These are phyloP conservation scores for Hirtodrosophila cameraria DNA, from an alignment of 2,888 invertebrate genomes.

Conservation along the genomic window DNA sequence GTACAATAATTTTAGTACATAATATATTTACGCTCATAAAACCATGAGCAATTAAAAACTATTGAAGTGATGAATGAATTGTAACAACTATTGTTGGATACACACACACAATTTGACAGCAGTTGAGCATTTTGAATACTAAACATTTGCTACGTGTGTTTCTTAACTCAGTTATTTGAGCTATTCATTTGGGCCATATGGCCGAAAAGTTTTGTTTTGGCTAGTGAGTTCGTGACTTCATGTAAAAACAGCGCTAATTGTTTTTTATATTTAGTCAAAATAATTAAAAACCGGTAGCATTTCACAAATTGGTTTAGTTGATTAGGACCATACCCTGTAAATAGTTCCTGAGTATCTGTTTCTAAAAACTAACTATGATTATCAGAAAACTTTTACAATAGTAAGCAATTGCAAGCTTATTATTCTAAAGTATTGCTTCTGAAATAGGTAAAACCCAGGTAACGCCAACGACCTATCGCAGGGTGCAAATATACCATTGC, in stretches of 20 bases:
- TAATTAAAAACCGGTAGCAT: constrained; percentile 12
- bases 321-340: constrained; percentile 5
- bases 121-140: constrained; percentile 36
- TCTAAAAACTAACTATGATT: no score
- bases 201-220: constrained; percentile 28
- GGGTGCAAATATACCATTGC: no score
- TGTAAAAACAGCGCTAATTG: constrained; percentile 52
- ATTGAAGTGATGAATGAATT: constrained; percentile 38
- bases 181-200: constrained; percentile 40
- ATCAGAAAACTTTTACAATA: no score
- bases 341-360: no score
- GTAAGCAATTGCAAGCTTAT: no score
- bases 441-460: no score
- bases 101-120: not conserved
- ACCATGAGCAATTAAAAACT: constrained; percentile 36
- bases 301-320: no score
- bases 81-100: constrained; percentile 43
- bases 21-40: constrained; percentile 10
- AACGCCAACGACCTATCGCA: no score
- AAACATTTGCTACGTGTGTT: constrained; percentile 58
- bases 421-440: no score
- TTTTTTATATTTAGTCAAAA: constrained; percentile 33
- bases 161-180: no score
- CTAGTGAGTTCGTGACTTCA: constrained; percentile 46
- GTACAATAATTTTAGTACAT: constrained; percentile 25